A percentile compares a stretch with the other conserved stretches of the same genome.
Conservation (phyloP, 2,797 vertebrate species). For the Triplophysa bombifrons region DNA sequence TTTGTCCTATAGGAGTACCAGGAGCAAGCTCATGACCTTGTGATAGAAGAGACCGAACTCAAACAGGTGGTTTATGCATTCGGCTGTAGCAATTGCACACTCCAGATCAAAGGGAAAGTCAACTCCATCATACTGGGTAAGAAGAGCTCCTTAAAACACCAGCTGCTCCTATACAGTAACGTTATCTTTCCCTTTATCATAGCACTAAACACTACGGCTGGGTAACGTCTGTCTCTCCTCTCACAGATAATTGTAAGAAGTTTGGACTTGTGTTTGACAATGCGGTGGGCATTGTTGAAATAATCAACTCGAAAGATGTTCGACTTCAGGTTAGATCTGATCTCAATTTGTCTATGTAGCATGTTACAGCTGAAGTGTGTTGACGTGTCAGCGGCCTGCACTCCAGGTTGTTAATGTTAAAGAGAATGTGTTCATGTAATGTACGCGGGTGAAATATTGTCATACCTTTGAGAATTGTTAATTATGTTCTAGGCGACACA, state of each 20-base stretch:
- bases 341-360: neutral
- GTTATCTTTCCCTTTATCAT: slow-evolving; percentile 5
- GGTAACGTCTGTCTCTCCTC: slow-evolving; percentile 25
- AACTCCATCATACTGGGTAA: slow-evolving; percentile 95
- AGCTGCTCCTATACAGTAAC: slow-evolving; percentile 10
- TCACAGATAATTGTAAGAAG: slow-evolving; percentile 94
- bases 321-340: slow-evolving; percentile 86
- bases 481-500: neutral
- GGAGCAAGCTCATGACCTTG: slow-evolving; percentile 86
- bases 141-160: slow-evolving; percentile 42
- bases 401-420: neutral
- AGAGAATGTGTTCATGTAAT: slow-evolving; percentile 2
- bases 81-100: slow-evolving; percentile 87
- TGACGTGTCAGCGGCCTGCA: neutral
- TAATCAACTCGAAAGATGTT: slow-evolving; percentile 94
- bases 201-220: slow-evolving; percentile 1
- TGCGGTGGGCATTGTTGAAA: slow-evolving; percentile 94
- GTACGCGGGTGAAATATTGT: neutral
- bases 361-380: neutral
- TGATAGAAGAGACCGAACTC: slow-evolving; percentile 91
- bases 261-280: slow-evolving; percentile 95
- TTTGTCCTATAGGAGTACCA: slow-evolving; percentile 85
- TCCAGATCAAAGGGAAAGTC: slow-evolving; percentile 96
- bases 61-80: slow-evolving; percentile 96
- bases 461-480: neutral